Base-by-base conservation (phyloP, 1,140 invertebrate genomes). In the Phymorhynchus buccinoides region DNA sequence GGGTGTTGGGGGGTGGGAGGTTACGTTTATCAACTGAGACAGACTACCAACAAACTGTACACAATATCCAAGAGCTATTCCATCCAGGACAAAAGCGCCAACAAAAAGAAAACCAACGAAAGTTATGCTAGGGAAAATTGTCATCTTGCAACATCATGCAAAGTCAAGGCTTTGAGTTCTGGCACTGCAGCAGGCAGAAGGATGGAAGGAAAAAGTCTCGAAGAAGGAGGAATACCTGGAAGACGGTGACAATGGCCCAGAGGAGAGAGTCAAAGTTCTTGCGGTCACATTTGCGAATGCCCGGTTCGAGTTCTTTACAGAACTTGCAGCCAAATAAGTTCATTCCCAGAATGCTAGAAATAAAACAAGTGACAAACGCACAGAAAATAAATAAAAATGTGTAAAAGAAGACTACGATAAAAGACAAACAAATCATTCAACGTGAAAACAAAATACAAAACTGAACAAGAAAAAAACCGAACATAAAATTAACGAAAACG, bases 241-340 rank as follows among this genome's bases (percentile, higher is more conserved):
- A 99, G 91, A 99, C 98, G 91, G 98, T 99, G 94, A 99, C 98
- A 94, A 99, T 97, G 94, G 98, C 97, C 99, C 99, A 99, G 93
- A 99, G 96, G 93, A 99, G 96, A 92, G 97, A 97, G 96, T 99
- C 98, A 97, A 99, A 99, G 96, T 99, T 99, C 96, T 99, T 99
- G 95, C 99, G 92, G 90, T 95, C 95, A 92, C 95, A 95, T 85
- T 90, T 90, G 39, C 85, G 85, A 85, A 81, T 86, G 87, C 91
- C 87, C 81, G 89, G 81, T 75, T 96, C 95, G 93, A 95, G 95
- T 94, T 96, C 96, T 52, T 96, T 96, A 96, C 97, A 99, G 96
- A 99, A 99, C 96, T 99, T 99, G 96, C 99, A 99, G 95, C 99
- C 99, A 96, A 99, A 99, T 95, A 99, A 96, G 96, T 99, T 99